Evolutionary conservation across 2,888 invertebrate species (phyloP), one percentile per base, ranked within the genome.

Genomic region (Sylvicola fuscatus): DNA sequence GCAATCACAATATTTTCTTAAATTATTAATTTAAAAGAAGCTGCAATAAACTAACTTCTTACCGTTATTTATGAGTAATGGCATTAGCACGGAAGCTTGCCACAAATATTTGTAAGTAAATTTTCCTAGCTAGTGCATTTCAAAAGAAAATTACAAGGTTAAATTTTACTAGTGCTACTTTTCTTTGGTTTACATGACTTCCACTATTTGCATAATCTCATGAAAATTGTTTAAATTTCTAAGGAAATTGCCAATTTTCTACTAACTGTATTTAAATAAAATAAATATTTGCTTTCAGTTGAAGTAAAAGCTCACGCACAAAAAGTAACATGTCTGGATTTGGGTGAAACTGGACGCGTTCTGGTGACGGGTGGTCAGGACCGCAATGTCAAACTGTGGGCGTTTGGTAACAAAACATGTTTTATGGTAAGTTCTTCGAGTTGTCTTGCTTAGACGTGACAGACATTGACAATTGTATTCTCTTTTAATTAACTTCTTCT

Each of bases 341-440:
- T 59, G 35, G 59, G 59, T 30, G 55, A 56, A 43, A 59, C 59
- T 32, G 59, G 59, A 37, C 49, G 58, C 29, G 59, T 59, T 40
- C 49, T 59, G 40, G 59, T 59, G 42, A 59, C 59, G 39, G 95
- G 95, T 38, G 93, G 95, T 40, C 90, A 92, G 56, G 95, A 95
- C 63, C 84, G 87, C 56, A 92, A 92, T 62, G 92, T 95, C 36
- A 95, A 95, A 61, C 62, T 95, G 44, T 95, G 93, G 93, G 89
- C 92, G 11, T 82, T 93, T 43, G 93, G 92, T 28, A 83, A 92
- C 53, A 79, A 83, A 49, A 86, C 83, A 57, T 92, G 90, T 62
- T 82, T 95, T 51, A 84, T 95, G 90, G 86, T 86, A 58, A 56
- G 16, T 3, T n/a, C n/a, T n/a, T n/a, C n/a, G n/a, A n/a, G 11